These are phyloP conservation scores for Pelecanus crispus DNA, from an alignment of 2,113 vertebrate genomes.

Conservation along the genomic window DNA sequence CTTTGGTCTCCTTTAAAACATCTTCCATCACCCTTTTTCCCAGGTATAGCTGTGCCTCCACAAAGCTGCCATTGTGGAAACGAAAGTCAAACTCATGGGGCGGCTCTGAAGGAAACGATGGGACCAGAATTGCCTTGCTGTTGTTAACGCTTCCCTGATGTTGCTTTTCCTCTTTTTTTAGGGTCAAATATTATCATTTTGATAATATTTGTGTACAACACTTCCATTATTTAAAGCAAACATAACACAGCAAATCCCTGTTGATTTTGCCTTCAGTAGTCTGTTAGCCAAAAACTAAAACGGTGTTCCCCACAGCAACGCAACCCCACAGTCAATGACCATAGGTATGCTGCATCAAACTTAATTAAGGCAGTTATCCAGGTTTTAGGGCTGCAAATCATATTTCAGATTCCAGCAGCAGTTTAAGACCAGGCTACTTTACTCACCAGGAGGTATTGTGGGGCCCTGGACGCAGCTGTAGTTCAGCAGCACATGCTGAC, in stretches of 20 bases:
- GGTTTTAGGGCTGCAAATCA: neutral
- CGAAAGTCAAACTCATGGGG: neutral
- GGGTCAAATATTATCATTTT: neutral
- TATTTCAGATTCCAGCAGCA: neutral
- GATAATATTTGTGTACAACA: neutral
- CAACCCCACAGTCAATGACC: neutral
- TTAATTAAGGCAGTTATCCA: neutral
- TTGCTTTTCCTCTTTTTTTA: neutral
- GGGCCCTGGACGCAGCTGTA: neutral
- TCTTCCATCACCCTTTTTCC: neutral
- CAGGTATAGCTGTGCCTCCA: neutral
- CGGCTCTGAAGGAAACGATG: neutral
- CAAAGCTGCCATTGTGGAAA: neutral
- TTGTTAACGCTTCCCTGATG: neutral
- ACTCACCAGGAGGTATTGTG: neutral
- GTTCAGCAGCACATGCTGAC: neutral
- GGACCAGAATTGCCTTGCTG: neutral
- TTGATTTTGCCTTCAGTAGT: neutral
- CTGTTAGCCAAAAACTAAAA: neutral
- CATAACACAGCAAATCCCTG: neutral
- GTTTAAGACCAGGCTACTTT: neutral
- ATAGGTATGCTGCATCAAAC: neutral
- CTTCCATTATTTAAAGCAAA: neutral
- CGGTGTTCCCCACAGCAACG: neutral
- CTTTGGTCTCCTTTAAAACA: neutral